phyloP scores from a whole-genome alignment of 2,113 vertebrate species.

The Nothoprocta pentlandii region DNA sequence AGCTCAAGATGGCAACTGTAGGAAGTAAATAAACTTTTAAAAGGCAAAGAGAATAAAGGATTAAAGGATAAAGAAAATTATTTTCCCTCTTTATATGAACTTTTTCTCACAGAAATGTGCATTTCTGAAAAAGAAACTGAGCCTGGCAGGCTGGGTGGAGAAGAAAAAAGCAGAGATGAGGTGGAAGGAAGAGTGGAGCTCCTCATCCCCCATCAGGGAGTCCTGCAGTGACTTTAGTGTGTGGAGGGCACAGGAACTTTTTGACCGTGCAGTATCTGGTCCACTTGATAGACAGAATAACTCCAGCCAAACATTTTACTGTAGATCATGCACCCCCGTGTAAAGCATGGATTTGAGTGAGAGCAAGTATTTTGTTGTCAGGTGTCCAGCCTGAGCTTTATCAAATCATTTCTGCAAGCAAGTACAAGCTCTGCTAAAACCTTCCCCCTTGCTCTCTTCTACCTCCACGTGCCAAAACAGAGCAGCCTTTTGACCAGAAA shows the following conservation, averaged over 20 bases:
- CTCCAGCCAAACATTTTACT: not conserved
- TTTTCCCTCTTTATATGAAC: constrained; percentile 48
- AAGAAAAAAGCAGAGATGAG: not conserved
- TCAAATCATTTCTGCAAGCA: not conserved
- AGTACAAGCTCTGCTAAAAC: not conserved
- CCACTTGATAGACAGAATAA: not conserved
- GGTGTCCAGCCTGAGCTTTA: not conserved
- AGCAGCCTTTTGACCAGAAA: not conserved
- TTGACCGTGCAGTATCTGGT: not conserved
- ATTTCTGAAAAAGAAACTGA: constrained; percentile 42
- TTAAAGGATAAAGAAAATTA: constrained; percentile 70
- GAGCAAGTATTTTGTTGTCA: not conserved
- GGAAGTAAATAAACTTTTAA: constrained; percentile 57
- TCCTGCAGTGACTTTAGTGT: not conserved
- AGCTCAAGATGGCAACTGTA: constrained; percentile 33
- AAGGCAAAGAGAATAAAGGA: constrained; percentile 58
- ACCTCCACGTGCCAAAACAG: not conserved
- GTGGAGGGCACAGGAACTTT: not conserved
- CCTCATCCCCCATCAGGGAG: not conserved
- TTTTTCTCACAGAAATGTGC: not conserved
- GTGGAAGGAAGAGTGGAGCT: not conserved
- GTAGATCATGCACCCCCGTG: not conserved
- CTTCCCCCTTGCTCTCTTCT: not conserved
- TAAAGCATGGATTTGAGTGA: not conserved
- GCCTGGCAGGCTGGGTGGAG: not conserved